A percentile compares a stretch with the other conserved stretches of the same genome.
Conservation (phyloP, 2,113 vertebrate species). For the Paratilapia polleni region DNA sequence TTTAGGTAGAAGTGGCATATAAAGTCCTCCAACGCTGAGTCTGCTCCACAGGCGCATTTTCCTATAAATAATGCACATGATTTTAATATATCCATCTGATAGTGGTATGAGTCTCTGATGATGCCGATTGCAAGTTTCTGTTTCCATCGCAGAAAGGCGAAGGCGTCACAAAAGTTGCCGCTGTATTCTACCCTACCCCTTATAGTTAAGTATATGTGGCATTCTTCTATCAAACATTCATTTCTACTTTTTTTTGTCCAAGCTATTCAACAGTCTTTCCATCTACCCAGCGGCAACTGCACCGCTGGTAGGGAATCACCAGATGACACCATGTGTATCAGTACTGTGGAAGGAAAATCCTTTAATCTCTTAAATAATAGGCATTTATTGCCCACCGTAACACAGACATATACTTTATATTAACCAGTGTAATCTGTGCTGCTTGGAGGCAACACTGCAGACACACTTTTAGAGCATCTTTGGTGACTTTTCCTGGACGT, state of each 20-base stretch:
- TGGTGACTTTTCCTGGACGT: neutral
- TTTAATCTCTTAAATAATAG: neutral
- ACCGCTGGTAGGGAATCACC: neutral
- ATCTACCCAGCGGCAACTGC: neutral
- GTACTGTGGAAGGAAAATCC: neutral
- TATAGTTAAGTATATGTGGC: neutral
- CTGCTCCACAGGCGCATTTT: neutral
- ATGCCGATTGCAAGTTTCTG: neutral
- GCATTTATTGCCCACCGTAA: neutral
- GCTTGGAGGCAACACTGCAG: constrained; percentile 5
- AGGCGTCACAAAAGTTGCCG: neutral
- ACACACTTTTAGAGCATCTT: neutral
- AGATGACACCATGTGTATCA: neutral
- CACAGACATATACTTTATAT: neutral
- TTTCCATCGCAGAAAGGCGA: neutral
- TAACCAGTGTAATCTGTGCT: neutral
- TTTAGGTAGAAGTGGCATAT: neutral
- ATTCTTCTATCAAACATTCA: neutral
- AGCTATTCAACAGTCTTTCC: neutral
- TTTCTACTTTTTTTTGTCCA: neutral
- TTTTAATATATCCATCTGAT: too few relatives aligned
- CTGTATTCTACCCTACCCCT: neutral
- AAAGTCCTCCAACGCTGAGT: neutral
- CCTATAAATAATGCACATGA: too few relatives aligned
- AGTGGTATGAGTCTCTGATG: too few relatives aligned